Evolutionary conservation across 2,888 invertebrate species (phyloP).

Genomic region (Chloroclystis v-ata): DNA sequence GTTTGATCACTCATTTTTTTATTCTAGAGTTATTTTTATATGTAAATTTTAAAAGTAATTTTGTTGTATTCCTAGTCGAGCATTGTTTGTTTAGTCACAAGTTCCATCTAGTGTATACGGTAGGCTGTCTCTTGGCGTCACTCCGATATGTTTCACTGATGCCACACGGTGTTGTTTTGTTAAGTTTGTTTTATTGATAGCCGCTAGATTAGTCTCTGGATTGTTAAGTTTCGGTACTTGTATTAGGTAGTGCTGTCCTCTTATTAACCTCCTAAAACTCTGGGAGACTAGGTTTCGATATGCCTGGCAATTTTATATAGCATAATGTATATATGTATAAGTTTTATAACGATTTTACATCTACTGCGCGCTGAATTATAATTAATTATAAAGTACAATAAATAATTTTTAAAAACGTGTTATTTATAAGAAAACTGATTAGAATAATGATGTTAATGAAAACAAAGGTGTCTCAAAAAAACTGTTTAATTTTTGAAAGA

Average conservation of each 20-base stretch:
- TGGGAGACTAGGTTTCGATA: slow-evolving; percentile 14
- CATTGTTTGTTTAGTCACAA: slow-evolving; percentile 6
- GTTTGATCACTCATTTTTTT: no score
- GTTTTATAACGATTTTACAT: slow-evolving; percentile 72
- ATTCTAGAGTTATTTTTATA: no score
- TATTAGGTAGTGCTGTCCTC: slow-evolving; percentile 10
- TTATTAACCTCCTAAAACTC: slow-evolving; percentile 11
- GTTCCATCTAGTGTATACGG: background rate
- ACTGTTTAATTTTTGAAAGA: slow-evolving; percentile 60
- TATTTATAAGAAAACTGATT: slow-evolving; percentile 70
- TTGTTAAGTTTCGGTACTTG: slow-evolving; percentile 22
- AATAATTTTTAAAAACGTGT: slow-evolving; percentile 64
- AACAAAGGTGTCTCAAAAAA: slow-evolving; percentile 60
- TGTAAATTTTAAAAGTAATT: background rate
- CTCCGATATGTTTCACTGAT: slow-evolving; percentile 32
- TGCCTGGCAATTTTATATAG: slow-evolving; percentile 31
- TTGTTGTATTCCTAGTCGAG: slow-evolving; percentile 18
- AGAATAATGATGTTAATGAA: slow-evolving; percentile 41
- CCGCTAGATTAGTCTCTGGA: slow-evolving; percentile 22
- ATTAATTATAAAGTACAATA: slow-evolving; percentile 75
- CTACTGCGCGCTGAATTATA: slow-evolving; percentile 58
- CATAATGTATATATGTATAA: slow-evolving; percentile 49
- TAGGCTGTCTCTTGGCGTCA: slow-evolving; percentile 28
- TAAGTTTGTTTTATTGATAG: slow-evolving; percentile 19
- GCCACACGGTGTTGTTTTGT: slow-evolving; percentile 22